Percentiles rank a stretch among this genome's conserved stretches.
Conservation (phyloP, 2,888 invertebrate genomes). For the Sinodicranocentrus sp. region DNA sequence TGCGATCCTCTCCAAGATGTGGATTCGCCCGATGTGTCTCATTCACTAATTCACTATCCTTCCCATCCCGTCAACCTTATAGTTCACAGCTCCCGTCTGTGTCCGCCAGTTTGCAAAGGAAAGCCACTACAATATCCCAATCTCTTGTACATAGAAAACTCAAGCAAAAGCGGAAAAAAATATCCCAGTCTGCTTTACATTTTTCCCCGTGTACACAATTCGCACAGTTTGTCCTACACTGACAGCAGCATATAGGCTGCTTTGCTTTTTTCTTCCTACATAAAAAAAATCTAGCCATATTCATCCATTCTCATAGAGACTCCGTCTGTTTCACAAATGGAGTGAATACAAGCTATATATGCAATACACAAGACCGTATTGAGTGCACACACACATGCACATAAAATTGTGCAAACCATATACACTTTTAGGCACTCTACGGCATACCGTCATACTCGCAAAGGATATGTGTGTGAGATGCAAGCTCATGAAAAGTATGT, state of each 20-base stretch:
- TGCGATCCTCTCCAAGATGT: not conserved
- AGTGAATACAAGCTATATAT: too few relatives aligned
- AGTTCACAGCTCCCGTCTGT: slow-evolving; percentile 9
- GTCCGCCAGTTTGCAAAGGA: not conserved
- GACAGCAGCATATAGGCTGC: not conserved
- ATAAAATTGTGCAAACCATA: too few relatives aligned
- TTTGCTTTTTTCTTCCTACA: not conserved
- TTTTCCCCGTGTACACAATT: slow-evolving; percentile 10
- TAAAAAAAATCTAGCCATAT: not conserved
- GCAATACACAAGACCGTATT: too few relatives aligned
- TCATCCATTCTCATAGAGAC: too few relatives aligned
- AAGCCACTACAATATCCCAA: slow-evolving; percentile 1
- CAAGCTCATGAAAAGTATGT: slow-evolving; percentile 12
- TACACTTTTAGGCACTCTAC: too few relatives aligned
- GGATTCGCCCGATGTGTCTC: slow-evolving; percentile 55
- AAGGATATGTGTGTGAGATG: not conserved
- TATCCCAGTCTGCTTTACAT: not conserved
- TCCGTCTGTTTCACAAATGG: too few relatives aligned
- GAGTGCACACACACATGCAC: too few relatives aligned
- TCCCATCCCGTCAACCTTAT: slow-evolving; percentile 43
- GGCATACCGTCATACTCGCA: slow-evolving; percentile 1
- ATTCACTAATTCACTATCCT: slow-evolving; percentile 60
- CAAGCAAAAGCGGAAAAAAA: slow-evolving; percentile 4
- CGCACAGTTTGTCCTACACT: slow-evolving; percentile 1
- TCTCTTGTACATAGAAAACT: not conserved